Conservation (phyloP, 2,113 vertebrate species). For the Thalassarche chlororhynchos region DNA sequence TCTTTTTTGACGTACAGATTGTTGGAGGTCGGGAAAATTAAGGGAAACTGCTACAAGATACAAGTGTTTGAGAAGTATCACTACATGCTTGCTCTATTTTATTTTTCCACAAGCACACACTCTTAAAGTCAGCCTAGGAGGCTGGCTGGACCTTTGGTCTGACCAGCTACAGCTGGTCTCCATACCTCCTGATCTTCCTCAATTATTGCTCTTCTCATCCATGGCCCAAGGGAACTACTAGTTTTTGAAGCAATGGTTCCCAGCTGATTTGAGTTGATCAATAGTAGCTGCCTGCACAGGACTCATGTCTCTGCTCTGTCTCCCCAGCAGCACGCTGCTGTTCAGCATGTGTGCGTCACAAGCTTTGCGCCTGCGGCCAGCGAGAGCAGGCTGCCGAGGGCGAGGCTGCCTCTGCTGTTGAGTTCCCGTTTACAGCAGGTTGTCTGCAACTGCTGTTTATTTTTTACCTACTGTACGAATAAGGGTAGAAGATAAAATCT, state of each 20-base stretch:
- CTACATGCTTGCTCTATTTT: background rate
- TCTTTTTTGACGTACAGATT: background rate
- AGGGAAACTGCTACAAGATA: background rate
- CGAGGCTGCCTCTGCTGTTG: background rate
- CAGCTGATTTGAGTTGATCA: background rate
- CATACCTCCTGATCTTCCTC: background rate
- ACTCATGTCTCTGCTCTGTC: background rate
- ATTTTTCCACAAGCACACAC: background rate
- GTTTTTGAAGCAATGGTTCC: background rate
- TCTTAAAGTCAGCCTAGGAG: background rate
- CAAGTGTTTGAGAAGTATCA: background rate
- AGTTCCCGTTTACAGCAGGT: background rate
- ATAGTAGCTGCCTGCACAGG: background rate
- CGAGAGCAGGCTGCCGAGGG: background rate
- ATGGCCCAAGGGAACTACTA: fast-evolving
- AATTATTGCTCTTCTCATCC: background rate
- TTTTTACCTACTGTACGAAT: background rate
- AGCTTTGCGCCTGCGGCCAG: fast-evolving
- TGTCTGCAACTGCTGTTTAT: background rate
- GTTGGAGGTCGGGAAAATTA: background rate
- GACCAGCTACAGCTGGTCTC: background rate
- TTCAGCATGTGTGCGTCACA: fast-evolving
- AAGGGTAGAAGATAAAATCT: background rate
- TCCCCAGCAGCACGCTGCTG: background rate
- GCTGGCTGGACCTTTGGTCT: background rate